Percentiles rank a stretch among this genome's conserved stretches.
Conservation (phyloP, 2,888 invertebrate species). For the Amphipoea oculea region DNA sequence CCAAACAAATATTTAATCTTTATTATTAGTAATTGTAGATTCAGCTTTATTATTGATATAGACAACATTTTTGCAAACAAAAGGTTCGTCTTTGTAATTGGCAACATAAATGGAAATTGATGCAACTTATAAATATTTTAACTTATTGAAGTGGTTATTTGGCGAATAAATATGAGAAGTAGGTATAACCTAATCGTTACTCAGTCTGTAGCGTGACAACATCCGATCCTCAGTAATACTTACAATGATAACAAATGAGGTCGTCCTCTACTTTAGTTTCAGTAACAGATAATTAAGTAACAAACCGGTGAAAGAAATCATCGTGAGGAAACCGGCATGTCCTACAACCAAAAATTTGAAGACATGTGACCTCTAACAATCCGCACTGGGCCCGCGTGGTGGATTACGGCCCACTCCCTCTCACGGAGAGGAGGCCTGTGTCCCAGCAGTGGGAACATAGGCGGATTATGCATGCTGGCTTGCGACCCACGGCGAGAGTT, state of each 20-base stretch:
- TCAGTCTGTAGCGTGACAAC: slow-evolving; percentile 26
- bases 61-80: neutral
- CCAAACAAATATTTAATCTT: no score
- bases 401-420: no score
- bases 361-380: neutral
- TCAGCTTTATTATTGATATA: no score
- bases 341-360: neutral
- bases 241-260: slow-evolving; percentile 61
- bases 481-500: neutral
- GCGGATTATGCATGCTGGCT: neutral
- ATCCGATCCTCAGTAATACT: slow-evolving; percentile 16
- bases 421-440: no score
- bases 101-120: neutral
- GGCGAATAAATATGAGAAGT: neutral
- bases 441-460: no score
- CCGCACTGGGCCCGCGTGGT: no score
- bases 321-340: neutral
- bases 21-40: no score
- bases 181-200: slow-evolving; percentile 8
- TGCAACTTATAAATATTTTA: neutral
- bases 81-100: neutral
- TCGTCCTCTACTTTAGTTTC: slow-evolving; percentile 41
- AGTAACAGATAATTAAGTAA: slow-evolving; percentile 28
- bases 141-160: neutral
- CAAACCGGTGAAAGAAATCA: neutral